Base-by-base conservation (phyloP, 2,888 invertebrate genomes). In the Dryococelus australis region DNA sequence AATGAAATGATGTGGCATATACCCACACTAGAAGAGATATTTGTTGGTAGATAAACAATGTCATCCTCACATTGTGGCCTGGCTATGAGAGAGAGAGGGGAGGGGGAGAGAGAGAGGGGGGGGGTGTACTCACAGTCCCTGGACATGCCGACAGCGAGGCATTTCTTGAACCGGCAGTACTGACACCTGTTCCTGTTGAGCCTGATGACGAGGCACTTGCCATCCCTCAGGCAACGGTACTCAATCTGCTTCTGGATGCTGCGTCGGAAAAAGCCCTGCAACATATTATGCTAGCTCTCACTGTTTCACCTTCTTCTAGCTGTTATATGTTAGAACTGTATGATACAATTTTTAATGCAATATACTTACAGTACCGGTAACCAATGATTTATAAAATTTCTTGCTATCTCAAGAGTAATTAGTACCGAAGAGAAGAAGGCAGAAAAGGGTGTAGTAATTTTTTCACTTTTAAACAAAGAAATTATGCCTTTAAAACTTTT, bases 201-300 rank as follows among this genome's bases (percentile, higher is more conserved):
- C 91, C 98, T 95, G 92, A 98, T 98, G 88, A 99, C 98, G 91
- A 98, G 94, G 93, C 98, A 98, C 94, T 98, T 98, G 91, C 98
- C 98, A 94, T 98, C 98, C 89, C 98, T 94, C 91, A 98, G 94
- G 93, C 98, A 98, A 91, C 98, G 95, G 93, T 98, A 98, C 92
- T 98, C 98, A 91, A 98, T 98, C 93, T 98, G 98, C 92, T 98
- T 98, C 93, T 98, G 98, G 91, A 99, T 98, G 92, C 98, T 98
- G 89, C 98, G 95, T 88, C 98, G 95, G 94, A 98, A 98, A 94
- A 98, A 98, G 89, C 98, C 98, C 98, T 98, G 94, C 26, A 93
- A 93, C 89, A 91, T 90, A 89, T 89, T 47, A 16, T 35, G 35
- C 35, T 35, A 35, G 35, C 35, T 47, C 47, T 47, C 16, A 47